These are phyloP conservation scores for Microtus richardsoni DNA, from an alignment of 2,113 vertebrate genomes.

Conservation along the genomic window DNA sequence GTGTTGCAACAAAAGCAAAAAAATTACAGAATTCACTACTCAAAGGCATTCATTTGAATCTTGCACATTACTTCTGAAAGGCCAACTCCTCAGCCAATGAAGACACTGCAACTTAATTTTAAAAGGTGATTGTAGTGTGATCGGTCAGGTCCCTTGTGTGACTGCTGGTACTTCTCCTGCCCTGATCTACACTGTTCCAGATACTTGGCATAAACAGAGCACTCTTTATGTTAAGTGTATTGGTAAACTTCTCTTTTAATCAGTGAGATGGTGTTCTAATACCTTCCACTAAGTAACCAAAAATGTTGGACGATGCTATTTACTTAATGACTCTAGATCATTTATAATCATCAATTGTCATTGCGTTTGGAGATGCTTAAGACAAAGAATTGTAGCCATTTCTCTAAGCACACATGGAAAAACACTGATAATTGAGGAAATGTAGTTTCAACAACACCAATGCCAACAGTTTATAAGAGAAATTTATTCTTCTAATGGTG, in stretches of 20 bases:
- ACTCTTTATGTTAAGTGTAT: slow-evolving; percentile 1
- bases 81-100: slow-evolving; percentile 57
- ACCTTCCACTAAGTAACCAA: neutral
- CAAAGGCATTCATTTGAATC: slow-evolving; percentile 62
- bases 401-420: neutral
- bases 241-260: slow-evolving; percentile 46
- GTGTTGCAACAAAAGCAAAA: slow-evolving; percentile 12
- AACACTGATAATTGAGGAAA: neutral
- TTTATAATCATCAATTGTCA: slow-evolving; percentile 6
- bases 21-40: slow-evolving; percentile 16
- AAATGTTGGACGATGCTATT: slow-evolving; percentile 33
- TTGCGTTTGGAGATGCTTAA: neutral
- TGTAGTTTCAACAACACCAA: neutral
- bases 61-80: slow-evolving; percentile 70
- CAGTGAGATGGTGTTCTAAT: slow-evolving; percentile 55
- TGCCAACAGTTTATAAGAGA: neutral
- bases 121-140: slow-evolving; percentile 68
- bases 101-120: slow-evolving; percentile 72
- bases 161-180: neutral
- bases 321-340: slow-evolving; percentile 50
- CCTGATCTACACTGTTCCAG: slow-evolving; percentile 59
- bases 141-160: slow-evolving; percentile 62
- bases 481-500: neutral
- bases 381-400: slow-evolving; percentile 33
- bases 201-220: neutral